Evolutionary conservation across 2,888 invertebrate genomes (phyloP).

Genomic region (Candidula unifasciata): DNA sequence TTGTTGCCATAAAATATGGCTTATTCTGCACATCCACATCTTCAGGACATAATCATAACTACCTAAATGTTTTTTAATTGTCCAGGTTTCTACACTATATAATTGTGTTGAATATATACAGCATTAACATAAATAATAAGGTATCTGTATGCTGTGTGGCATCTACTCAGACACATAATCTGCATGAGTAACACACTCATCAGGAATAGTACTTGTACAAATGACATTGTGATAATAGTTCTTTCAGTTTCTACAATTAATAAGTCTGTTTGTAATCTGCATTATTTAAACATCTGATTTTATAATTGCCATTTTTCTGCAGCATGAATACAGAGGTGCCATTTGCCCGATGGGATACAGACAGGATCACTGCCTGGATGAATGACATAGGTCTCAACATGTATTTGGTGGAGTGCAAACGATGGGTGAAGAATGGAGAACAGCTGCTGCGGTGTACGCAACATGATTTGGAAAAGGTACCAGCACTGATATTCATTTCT

Average conservation of each 20-base stretch:
- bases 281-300: too few relatives aligned
- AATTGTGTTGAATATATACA: too few relatives aligned
- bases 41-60: too few relatives aligned
- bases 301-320: slow-evolving; percentile 32
- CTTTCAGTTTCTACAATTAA: too few relatives aligned
- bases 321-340: slow-evolving; percentile 84
- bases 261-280: too few relatives aligned
- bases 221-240: too few relatives aligned
- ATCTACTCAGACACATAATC: not conserved
- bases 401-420: slow-evolving; percentile 87
- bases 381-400: slow-evolving; percentile 78
- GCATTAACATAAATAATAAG: too few relatives aligned
- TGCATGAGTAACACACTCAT: not conserved
- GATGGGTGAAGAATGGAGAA: slow-evolving; percentile 89
- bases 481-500: not conserved
- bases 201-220: too few relatives aligned
- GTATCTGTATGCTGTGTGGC: not conserved
- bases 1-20: too few relatives aligned
- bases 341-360: slow-evolving; percentile 88
- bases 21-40: too few relatives aligned
- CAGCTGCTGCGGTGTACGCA: slow-evolving; percentile 87
- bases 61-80: too few relatives aligned
- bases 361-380: slow-evolving; percentile 81
- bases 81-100: too few relatives aligned
- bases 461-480: slow-evolving; percentile 89